Evolutionary conservation across 2,797 vertebrate genomes (phyloP).

Genomic region (Linurgus olivaceus): DNA sequence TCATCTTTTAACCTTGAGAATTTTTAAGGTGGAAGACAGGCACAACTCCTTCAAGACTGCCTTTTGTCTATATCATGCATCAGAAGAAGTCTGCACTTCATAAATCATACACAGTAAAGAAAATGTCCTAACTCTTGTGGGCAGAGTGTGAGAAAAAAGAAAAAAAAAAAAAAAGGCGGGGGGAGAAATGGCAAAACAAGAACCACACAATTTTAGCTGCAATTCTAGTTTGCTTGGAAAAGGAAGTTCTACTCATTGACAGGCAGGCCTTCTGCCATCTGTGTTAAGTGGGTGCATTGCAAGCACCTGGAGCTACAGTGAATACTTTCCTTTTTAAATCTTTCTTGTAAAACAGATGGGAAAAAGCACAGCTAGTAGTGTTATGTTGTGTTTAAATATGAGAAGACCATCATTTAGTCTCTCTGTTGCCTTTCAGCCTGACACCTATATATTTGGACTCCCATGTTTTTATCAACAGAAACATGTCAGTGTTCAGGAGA

Average conservation of each 20-base stretch:
- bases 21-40: not conserved
- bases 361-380: constrained; percentile 2
- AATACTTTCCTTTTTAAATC: not conserved
- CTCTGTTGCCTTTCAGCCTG: not conserved
- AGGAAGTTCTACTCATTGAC: not conserved
- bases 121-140: not conserved
- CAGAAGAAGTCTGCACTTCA: not conserved
- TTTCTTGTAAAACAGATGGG: constrained; percentile 28
- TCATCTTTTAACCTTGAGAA: not conserved
- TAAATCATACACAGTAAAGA: not conserved
- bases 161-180: rapidly evolving
- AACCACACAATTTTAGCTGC: not conserved
- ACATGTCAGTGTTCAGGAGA: not conserved
- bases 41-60: not conserved
- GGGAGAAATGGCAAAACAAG: not conserved
- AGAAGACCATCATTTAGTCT: not conserved
- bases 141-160: not conserved
- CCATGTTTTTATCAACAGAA: not conserved
- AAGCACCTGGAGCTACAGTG: constrained; percentile 25
- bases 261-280: constrained; percentile 25
- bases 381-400: constrained; percentile 3
- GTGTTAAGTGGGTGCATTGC: constrained; percentile 11
- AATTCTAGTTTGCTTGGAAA: not conserved
- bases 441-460: not conserved
- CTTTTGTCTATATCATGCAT: not conserved